A percentile compares a stretch with the other conserved stretches of the same genome.
phyloP scores from a whole-genome alignment of 2,113 vertebrate genomes.

The Pelecanus crispus region DNA sequence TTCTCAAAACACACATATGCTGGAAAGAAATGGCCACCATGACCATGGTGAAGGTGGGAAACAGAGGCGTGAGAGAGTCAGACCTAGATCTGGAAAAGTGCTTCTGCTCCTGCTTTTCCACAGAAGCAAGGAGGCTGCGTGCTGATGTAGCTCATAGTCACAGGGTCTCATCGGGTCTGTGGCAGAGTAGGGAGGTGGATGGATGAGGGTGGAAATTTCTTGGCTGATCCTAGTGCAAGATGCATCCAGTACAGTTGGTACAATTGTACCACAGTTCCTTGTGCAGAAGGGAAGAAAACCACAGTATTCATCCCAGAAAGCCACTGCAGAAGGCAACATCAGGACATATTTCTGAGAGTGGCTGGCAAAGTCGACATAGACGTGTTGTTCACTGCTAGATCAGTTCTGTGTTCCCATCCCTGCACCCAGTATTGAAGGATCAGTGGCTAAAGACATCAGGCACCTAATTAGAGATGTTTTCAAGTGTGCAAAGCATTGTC shows the following conservation, averaged over 20 bases:
- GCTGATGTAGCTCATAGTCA: neutral
- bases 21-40: neutral
- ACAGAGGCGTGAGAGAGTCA: neutral
- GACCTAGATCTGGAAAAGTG: neutral
- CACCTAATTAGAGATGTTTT: neutral
- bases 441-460: neutral
- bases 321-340: neutral
- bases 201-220: neutral
- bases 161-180: neutral
- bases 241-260: neutral
- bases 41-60: neutral
- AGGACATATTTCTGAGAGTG: neutral
- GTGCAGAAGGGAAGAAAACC: neutral
- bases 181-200: neutral
- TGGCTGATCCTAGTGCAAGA: neutral
- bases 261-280: neutral
- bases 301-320: neutral
- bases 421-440: neutral
- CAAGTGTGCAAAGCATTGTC: neutral
- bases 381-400: neutral
- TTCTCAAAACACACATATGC: neutral
- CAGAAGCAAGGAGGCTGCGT: neutral
- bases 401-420: neutral
- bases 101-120: neutral
- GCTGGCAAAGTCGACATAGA: neutral